Percentiles rank a stretch among this genome's conserved stretches.
These are phyloP conservation scores for Nematolebias whitei DNA, from an alignment of 2,113 vertebrate species.

Conservation along the genomic window DNA sequence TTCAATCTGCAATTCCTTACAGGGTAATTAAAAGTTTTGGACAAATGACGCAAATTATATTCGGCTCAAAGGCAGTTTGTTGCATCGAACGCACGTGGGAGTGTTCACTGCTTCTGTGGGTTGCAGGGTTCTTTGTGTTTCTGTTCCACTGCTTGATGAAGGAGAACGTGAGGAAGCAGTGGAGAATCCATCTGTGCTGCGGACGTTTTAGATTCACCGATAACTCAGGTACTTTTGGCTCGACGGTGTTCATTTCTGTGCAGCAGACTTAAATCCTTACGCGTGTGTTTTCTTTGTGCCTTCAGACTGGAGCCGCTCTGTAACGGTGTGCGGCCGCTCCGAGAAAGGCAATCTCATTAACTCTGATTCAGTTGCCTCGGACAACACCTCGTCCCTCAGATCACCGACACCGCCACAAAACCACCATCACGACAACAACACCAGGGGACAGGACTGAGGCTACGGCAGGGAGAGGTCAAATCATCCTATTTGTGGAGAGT, in stretches of 20 bases:
- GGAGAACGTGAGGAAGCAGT: conserved; percentile 86
- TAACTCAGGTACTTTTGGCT: conserved; percentile 56
- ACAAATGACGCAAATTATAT: background rate
- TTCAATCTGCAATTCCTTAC: conserved; percentile 85
- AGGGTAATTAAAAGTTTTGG: conserved; percentile 77
- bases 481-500: background rate
- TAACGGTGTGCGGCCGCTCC: conserved; percentile 35
- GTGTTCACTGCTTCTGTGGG: conserved; percentile 9
- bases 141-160: conserved; percentile 91
- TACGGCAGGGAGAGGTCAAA: background rate
- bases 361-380: conserved; percentile 64
- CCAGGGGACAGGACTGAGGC: conserved; percentile 26
- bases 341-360: conserved; percentile 60
- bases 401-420: conserved; percentile 54
- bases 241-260: background rate
- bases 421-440: conserved; percentile 13
- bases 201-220: conserved; percentile 63
- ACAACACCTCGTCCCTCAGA: conserved; percentile 69
- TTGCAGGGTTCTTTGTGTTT: conserved; percentile 87
- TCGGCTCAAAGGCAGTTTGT: too few species aligned
- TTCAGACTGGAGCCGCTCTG: conserved; percentile 80
- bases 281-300: background rate
- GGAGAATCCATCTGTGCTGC: conserved; percentile 81
- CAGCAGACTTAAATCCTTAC: background rate
- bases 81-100: background rate